Evolutionary conservation across 2,888 invertebrate genomes (phyloP).

Genomic region (Latrodectus hesperus): DNA sequence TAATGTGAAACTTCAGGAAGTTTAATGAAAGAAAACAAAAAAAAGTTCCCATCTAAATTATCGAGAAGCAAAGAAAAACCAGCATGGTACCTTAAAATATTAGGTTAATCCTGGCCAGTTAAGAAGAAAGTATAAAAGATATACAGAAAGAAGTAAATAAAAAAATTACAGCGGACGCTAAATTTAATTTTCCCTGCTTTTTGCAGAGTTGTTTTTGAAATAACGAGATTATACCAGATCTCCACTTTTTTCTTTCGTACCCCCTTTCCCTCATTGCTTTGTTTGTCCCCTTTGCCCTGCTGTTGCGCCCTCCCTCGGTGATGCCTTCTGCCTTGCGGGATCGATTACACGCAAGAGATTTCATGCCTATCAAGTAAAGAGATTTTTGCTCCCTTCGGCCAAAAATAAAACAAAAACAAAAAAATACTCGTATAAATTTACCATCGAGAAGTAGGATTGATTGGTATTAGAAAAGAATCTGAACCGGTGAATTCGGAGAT

Average conservation of each 20-base stretch:
- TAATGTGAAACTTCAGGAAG: not conserved
- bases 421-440: no score
- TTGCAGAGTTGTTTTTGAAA: constrained; percentile 59
- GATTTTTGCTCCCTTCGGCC: not conserved
- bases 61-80: not conserved
- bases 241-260: constrained; percentile 4
- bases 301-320: not conserved
- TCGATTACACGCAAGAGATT: constrained; percentile 46
- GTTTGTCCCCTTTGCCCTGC: not conserved
- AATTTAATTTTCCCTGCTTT: constrained; percentile 57
- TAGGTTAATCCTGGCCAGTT: constrained; percentile 34
- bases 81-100: constrained; percentile 34
- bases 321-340: constrained; percentile 18
- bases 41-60: constrained; percentile 31
- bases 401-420: no score
- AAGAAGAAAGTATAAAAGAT: constrained; percentile 14
- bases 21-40: constrained; percentile 23
- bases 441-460: no score
- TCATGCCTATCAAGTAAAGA: constrained; percentile 35
- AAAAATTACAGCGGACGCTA: constrained; percentile 24
- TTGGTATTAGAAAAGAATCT: no score
- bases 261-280: constrained; percentile 7
- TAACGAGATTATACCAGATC: constrained; percentile 54
- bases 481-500: no score
- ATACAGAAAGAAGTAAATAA: constrained; percentile 15